Conservation (phyloP, 2,888 invertebrate species). For the Meganola albula region DNA sequence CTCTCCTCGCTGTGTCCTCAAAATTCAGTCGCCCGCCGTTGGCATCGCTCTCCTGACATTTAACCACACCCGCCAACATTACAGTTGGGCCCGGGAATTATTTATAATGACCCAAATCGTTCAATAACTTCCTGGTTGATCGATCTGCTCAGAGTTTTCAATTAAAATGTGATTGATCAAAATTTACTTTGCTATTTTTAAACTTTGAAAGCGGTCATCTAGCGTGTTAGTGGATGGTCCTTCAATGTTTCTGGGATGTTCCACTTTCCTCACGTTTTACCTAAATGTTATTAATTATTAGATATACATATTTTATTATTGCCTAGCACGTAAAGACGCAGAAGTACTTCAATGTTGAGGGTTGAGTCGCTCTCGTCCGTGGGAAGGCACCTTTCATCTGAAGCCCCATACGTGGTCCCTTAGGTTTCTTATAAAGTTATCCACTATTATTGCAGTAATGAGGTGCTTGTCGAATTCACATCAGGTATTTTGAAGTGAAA, state of each 20-base stretch:
- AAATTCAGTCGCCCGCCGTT: constrained; percentile 19
- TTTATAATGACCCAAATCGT: constrained; percentile 25
- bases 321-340: background rate
- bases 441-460: too few relatives aligned
- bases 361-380: too few relatives aligned
- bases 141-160: constrained; percentile 15
- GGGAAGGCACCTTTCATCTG: too few relatives aligned
- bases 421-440: too few relatives aligned
- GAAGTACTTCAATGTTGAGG: too few relatives aligned
- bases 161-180: constrained; percentile 3
- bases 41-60: constrained; percentile 23
- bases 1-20: constrained; percentile 27
- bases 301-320: background rate
- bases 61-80: constrained; percentile 20
- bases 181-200: constrained; percentile 4
- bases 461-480: too few relatives aligned
- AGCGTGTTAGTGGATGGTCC: background rate
- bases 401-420: too few relatives aligned
- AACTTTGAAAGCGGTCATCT: background rate
- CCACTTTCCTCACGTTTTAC: background rate
- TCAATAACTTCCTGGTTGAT: constrained; percentile 24
- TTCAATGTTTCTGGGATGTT: background rate
- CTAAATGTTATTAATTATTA: background rate
- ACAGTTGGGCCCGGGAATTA: constrained; percentile 18
- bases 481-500: too few relatives aligned